Conservation (phyloP, 2,113 vertebrate species). For the Seriola aureovittata region DNA sequence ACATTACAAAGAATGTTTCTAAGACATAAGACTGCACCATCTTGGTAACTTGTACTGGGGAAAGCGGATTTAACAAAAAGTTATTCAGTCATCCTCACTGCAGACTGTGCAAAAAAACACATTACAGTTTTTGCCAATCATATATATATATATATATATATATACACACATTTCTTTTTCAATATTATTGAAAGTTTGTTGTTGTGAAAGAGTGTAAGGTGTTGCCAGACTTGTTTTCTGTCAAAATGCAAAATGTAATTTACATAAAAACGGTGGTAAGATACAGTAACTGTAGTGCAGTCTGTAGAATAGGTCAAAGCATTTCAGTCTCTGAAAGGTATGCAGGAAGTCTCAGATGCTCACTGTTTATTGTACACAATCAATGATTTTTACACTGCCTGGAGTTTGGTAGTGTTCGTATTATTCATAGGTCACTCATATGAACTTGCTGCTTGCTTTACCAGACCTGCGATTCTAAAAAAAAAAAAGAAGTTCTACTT, state of each 20-base stretch:
- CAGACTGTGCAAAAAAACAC: too few relatives aligned
- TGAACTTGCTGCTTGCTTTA: slow-evolving; percentile 3
- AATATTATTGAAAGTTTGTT: background rate
- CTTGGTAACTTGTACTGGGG: slow-evolving; percentile 1
- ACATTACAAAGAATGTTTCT: slow-evolving; percentile 28
- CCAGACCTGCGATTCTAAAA: background rate
- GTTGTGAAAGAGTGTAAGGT: background rate
- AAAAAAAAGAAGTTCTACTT: too few relatives aligned
- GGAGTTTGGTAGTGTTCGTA: slow-evolving; percentile 5
- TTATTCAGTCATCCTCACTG: too few relatives aligned
- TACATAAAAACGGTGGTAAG: slow-evolving; percentile 28
- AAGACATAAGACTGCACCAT: slow-evolving; percentile 16
- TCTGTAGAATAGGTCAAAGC: slow-evolving; percentile 3
- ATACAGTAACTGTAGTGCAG: background rate
- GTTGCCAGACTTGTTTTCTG: background rate
- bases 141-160: too few relatives aligned
- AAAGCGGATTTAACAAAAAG: background rate
- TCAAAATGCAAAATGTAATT: slow-evolving; percentile 44
- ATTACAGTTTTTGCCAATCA: too few relatives aligned
- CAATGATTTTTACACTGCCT: background rate
- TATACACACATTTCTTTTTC: too few relatives aligned
- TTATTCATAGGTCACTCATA: slow-evolving; percentile 6
- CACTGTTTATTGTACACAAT: background rate
- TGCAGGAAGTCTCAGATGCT: too few relatives aligned
- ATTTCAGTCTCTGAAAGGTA: background rate